phyloP scores from a whole-genome alignment of 2,888 invertebrate species.

The Chromoteleia sp. region DNA sequence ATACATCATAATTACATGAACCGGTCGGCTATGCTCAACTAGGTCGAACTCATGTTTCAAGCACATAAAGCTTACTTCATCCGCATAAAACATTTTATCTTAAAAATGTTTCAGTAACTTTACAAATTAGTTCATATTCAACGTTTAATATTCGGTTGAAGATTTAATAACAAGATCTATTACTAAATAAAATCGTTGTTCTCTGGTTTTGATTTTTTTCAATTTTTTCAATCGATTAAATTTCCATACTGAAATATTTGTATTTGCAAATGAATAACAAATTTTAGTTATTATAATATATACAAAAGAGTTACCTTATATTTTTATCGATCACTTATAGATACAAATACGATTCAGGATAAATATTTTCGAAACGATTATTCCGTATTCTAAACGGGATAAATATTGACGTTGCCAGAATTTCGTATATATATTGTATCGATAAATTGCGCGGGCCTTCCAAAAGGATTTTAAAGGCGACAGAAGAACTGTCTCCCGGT shows the following conservation, averaged over 20 bases:
- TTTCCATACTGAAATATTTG: too few relatives aligned
- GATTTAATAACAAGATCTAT: too few relatives aligned
- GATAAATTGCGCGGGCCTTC: slow-evolving; percentile 36
- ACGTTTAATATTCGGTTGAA: too few relatives aligned
- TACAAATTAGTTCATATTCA: too few relatives aligned
- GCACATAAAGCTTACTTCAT: slow-evolving; percentile 19
- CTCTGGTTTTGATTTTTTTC: too few relatives aligned
- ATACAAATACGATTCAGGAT: not conserved
- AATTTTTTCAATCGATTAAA: too few relatives aligned
- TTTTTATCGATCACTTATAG: not conserved
- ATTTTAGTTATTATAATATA: too few relatives aligned
- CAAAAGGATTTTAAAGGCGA: slow-evolving; percentile 36
- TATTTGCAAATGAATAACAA: too few relatives aligned
- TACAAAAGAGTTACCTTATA: too few relatives aligned
- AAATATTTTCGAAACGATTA: slow-evolving; percentile 20
- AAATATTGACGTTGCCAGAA: slow-evolving; percentile 28
- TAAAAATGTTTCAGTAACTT: slow-evolving; percentile 1
- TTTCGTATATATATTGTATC: not conserved
- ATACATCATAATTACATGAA: slow-evolving; percentile 57
- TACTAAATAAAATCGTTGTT: too few relatives aligned
- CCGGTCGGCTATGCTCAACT: slow-evolving; percentile 44
- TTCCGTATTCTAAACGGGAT: not conserved
- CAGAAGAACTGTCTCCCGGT: slow-evolving; percentile 22
- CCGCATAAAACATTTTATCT: slow-evolving; percentile 5
- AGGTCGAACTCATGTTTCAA: slow-evolving; percentile 37